Base-by-base conservation (phyloP, 2,113 vertebrate species). In the Labeo rohita region DNA sequence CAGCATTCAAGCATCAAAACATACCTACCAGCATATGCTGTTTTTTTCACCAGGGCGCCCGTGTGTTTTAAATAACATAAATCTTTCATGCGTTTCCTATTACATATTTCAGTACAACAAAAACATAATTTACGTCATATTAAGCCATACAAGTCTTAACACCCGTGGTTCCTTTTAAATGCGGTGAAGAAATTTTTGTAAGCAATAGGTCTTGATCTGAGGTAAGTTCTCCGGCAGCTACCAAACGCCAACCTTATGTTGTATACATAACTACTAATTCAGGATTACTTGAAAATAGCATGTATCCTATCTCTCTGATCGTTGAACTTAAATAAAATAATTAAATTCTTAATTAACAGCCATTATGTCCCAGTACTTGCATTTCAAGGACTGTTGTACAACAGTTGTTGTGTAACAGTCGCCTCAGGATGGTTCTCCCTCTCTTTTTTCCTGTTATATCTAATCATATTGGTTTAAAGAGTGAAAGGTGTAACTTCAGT, bases 221-320 rank as follows among this genome's bases (percentile, higher is more conserved):
- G 47, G 47, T 70, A 49, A 52, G 47, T 39, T 82, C 65, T 54
- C 63, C 2, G 63, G 80, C 80, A 82, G 80, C 80, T 82, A 82
- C 28, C 28, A 28, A 50, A 66, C 47, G 0, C 34, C 18, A 59
- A 78, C 45, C 45, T 39, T 59, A 61, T 9, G 59, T 80, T 49
- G 12, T 43, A 47, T 21, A 23, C 36, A 15, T 8, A 63, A 8
- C 45, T 61, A 45, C 36, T 49, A 75, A 75, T 50, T 50, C 73
- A 50, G 45, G 43, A 50, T 28, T 28, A 45, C 2, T 54, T 63
- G 2, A 49, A 63, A 47, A 15, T 9, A 36, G 43, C 43, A 81
- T 49, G 79, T 61, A 61, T 63, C 4, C 0, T 4, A 10, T 65
- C 49, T 74, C 43, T 65, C 43, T 28, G 13, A 15, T 28, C 21